phyloP scores from a whole-genome alignment of 2,113 vertebrate species.

The Xiphophorus maculatus region DNA sequence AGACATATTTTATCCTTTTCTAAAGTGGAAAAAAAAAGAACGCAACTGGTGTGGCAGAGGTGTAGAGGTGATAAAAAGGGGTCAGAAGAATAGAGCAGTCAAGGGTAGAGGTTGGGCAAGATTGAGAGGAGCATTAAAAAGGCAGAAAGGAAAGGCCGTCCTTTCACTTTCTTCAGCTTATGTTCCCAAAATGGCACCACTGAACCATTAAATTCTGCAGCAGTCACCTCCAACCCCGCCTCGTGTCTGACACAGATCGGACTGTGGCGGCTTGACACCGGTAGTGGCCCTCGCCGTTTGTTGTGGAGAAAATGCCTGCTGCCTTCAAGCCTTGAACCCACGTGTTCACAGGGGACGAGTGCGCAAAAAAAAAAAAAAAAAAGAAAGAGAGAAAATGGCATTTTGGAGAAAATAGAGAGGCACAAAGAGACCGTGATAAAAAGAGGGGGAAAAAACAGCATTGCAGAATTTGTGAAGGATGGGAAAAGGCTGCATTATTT shows the following conservation, averaged over 20 bases:
- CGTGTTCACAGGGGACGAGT: constrained; percentile 26
- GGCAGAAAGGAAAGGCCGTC: constrained; percentile 22
- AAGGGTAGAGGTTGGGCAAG: constrained; percentile 3
- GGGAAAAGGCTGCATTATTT: constrained; percentile 48
- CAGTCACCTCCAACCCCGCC: constrained; percentile 57
- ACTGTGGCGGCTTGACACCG: constrained; percentile 39
- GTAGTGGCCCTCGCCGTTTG: constrained; percentile 39
- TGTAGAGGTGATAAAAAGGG: constrained; percentile 29
- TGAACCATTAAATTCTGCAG: constrained; percentile 63
- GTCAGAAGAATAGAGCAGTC: constrained; percentile 19
- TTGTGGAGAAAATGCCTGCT: constrained; percentile 34
- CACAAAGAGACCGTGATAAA: constrained; percentile 56
- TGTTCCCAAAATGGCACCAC: constrained; percentile 43
- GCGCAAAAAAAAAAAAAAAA: background rate
- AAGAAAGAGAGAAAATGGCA: constrained; percentile 45
- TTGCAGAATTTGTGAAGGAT: constrained; percentile 39
- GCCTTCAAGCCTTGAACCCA: constrained; percentile 22
- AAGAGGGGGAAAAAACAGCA: constrained; percentile 7
- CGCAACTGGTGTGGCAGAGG: constrained; percentile 4
- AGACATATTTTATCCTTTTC: background rate
- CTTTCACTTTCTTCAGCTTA: constrained; percentile 35
- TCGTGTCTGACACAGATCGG: constrained; percentile 58
- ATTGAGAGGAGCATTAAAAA: constrained; percentile 4
- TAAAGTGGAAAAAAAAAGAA: background rate
- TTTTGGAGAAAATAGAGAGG: constrained; percentile 37